Percentiles rank a stretch among this genome's conserved stretches.
Conservation (phyloP, 2,888 invertebrate genomes). For the Agriopis leucophaearia region DNA sequence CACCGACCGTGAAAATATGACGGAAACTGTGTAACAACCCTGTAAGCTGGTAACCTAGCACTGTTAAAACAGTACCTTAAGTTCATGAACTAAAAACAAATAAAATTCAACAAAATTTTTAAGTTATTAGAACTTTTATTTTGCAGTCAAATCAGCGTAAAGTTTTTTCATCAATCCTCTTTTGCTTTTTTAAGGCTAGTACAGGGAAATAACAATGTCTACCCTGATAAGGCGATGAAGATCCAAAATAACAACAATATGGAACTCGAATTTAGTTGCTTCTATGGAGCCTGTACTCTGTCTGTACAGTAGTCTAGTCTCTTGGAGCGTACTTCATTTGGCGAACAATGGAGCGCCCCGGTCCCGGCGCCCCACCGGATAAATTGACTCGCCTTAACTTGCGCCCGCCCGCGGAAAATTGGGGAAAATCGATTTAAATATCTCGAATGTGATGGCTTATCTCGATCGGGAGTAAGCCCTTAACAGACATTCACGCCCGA, state of each 20-base stretch:
- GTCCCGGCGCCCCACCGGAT: constrained; percentile 77
- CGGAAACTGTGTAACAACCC: constrained; percentile 75
- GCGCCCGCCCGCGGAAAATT: constrained; percentile 83
- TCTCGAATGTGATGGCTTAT: constrained; percentile 84
- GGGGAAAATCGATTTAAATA: constrained; percentile 86
- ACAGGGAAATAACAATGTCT: neutral
- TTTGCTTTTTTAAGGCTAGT: no score
- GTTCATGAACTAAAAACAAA: constrained; percentile 3
- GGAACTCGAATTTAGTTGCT: neutral
- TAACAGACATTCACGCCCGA: constrained; percentile 34
- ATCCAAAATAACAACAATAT: no score
- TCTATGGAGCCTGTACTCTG: constrained; percentile 22
- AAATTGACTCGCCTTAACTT: constrained; percentile 81
- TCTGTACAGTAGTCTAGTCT: constrained; percentile 11
- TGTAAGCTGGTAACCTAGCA: constrained; percentile 59
- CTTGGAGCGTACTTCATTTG: constrained; percentile 76
- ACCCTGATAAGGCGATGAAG: neutral
- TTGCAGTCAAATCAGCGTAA: neutral
- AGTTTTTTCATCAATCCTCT: no score
- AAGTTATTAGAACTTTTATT: neutral
- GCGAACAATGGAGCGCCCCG: constrained; percentile 78
- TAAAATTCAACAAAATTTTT: neutral
- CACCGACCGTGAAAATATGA: constrained; percentile 62
- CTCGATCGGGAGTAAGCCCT: constrained; percentile 65
- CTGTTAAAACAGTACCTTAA: constrained; percentile 24